Evolutionary conservation across 1,140 invertebrate species (phyloP), one percentile per base, ranked within the genome.

Genomic region (Orius laevigatus): DNA sequence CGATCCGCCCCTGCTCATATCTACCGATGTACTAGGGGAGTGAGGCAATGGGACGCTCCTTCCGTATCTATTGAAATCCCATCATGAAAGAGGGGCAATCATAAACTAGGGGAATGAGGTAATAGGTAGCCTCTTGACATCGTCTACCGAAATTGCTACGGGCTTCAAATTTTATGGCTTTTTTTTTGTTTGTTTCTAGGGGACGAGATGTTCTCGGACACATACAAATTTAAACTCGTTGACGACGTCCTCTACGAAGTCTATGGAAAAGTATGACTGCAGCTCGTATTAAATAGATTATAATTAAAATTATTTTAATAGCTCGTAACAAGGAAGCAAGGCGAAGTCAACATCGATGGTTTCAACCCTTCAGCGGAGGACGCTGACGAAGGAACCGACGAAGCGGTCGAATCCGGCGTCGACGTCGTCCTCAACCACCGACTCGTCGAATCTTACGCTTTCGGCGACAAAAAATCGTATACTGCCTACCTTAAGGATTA

Each of bases 191-290:
- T 19, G 5, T 46, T 74, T 71, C 63, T 70, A 87, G 89, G 88
- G 58, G 92, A 97, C 67, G 93, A 97, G 70, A 90, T 97, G 81
- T 94, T 94, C 71, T 91, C 91, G 33, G 93, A 97, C 68, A 84
- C 86, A n/a, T 94, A 90, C 65, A 94, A 85, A 70, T 79, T 93
- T 51, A 91, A 94, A 64, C 66, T 95, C 42, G 72, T 96, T 10
- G 89, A 95, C 63, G 84, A 92, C 64, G 87, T 92, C 19, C 62
- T 96, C 34, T 97, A 93, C 59, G 92, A 96, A 78, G 91, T 97
- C 25, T 84, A 86, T 62, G 91, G 90, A 58, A 90, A 76, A 66
- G 75, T 79, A n/a, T n/a, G n/a, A n/a, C n/a, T n/a, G n/a, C 65
- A 65, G 53, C 50, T 14, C 33, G 8, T 34, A n/a, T 34, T n/a